Conservation (phyloP, 1,140 invertebrate species). For the Propsilocerus akamusi region DNA sequence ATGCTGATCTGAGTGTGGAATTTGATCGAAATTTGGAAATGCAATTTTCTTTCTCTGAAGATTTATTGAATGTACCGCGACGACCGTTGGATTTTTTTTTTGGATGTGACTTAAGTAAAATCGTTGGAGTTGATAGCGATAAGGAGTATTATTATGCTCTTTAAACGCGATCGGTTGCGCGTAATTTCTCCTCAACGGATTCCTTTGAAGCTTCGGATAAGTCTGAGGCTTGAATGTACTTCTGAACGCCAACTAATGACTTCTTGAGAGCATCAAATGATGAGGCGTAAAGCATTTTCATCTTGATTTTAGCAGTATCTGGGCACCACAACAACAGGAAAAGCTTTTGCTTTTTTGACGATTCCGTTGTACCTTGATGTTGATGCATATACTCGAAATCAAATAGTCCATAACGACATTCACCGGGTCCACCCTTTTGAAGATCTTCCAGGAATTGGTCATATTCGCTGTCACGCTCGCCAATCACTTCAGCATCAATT, state of each 20-base stretch:
- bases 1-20: too few species aligned
- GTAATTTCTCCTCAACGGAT: conserved; percentile 44
- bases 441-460: conserved; percentile 47
- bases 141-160: too few species aligned
- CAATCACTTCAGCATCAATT: conserved; percentile 43
- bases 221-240: conserved; percentile 57
- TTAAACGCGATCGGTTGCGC: conserved; percentile 35
- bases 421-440: conserved; percentile 39
- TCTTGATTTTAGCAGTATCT: conserved; percentile 56
- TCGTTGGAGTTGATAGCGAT: too few species aligned
- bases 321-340: conserved; percentile 63
- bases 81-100: too few species aligned
- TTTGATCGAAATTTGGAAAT: too few species aligned
- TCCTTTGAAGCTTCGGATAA: conserved; percentile 44
- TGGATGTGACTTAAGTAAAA: too few species aligned
- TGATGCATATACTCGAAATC: conserved; percentile 56
- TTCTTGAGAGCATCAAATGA: conserved; percentile 60
- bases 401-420: conserved; percentile 53
- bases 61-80: too few species aligned
- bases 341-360: conserved; percentile 48
- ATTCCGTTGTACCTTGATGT: conserved; percentile 47
- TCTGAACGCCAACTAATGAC: conserved; percentile 52
- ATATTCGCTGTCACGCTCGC: conserved; percentile 41
- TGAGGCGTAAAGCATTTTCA: conserved; percentile 67
- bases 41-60: too few species aligned